phyloP scores from a whole-genome alignment of 2,113 vertebrate species.

The Empidonax alnorum region DNA sequence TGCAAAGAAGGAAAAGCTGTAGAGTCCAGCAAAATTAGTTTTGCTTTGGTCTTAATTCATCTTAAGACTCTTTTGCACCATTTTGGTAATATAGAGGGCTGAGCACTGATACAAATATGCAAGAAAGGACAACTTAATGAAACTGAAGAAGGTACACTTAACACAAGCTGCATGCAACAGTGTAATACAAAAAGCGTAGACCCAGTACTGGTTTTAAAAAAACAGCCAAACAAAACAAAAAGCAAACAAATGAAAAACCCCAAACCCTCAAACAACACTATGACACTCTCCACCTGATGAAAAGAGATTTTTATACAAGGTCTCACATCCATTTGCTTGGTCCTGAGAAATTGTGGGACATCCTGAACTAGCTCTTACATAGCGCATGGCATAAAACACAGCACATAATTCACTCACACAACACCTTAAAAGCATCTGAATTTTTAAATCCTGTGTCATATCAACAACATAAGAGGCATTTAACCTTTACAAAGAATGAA shows the following conservation, averaged over 20 bases:
- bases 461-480: background rate
- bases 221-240: background rate
- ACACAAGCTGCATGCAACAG: background rate
- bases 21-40: background rate
- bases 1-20: background rate
- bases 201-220: background rate
- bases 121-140: background rate
- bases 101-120: background rate
- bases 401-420: background rate
- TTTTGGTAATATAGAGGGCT: background rate
- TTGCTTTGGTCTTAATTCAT: background rate
- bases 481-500: constrained; percentile 5
- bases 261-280: background rate
- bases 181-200: background rate
- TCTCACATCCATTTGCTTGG: background rate
- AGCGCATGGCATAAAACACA: background rate
- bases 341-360: background rate
- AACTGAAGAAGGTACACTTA: background rate
- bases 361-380: background rate
- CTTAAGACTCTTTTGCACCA: background rate
- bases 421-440: background rate
- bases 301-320: background rate
- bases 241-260: accelerated
- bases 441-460: background rate
- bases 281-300: background rate